Base-by-base conservation (phyloP, 2,113 vertebrate species). In the Pao palembangensis region DNA sequence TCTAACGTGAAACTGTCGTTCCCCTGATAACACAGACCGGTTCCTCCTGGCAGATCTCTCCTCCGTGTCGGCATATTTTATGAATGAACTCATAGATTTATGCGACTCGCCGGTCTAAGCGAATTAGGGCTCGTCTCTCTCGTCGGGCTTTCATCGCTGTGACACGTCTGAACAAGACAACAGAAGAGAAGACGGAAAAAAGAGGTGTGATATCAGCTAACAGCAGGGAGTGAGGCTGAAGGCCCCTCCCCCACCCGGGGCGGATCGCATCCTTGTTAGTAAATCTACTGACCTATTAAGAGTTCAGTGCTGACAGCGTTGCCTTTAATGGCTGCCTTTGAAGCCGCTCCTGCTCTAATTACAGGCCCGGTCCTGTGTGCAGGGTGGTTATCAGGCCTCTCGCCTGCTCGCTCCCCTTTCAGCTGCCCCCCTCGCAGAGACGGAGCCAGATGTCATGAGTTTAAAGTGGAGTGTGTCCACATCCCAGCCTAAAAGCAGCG, bases 151-250 rank as follows among this genome's bases (percentile, higher is more conserved):
- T 25, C 23, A 28, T 28, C 20, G 13, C 69, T 53, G 59, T 58
- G 65, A 65, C 79, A 15, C 73, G 83, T 73, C 67, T 42, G 59
- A 42, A 69, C 82, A 81, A 48, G 72, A 76, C 59, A 80, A 66
- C 69, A 60, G 67, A 61, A 25, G 58, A 66, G 64, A 51, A 75
- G 61, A 51, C 44, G 53, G 67, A 58, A 48, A 20, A 55, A 53
- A 44, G 69, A 54, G 44, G 52, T 53, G 61, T 57, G 58, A 71
- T 67, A 83, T 85, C 78, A 53, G 69, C 67, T 83, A 70, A 73
- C 65, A 49, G 63, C 71, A 59, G 64, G 63, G 76, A 83, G 71
- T 58, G 0, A 65, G 75, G 77, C 65, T 64, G 79, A 83, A 84
- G 81, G 1, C 76, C 1, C 0, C 44, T 47, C 44, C 57, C 69